Conservation (phyloP, 2,888 invertebrate genomes). For the Orthonychiurus folsomi region DNA sequence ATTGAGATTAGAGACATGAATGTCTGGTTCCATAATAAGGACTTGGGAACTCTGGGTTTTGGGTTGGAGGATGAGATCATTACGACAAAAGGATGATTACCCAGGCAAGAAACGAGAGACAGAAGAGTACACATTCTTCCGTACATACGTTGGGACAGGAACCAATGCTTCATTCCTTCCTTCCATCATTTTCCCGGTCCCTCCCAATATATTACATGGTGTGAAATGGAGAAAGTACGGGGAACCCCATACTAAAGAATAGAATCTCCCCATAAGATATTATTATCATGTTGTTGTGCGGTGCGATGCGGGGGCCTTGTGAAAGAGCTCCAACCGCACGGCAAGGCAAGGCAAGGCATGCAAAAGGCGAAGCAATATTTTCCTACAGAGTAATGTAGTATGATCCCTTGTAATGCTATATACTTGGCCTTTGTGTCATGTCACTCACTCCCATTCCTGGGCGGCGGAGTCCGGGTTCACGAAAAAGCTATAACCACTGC, state of each 20-base stretch:
- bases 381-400: too few relatives aligned
- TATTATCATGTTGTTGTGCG: neutral
- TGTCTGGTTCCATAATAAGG: conserved; percentile 21
- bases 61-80: conserved; percentile 23
- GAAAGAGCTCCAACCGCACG: too few relatives aligned
- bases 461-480: neutral
- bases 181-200: neutral
- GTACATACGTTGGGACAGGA: neutral
- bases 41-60: conserved; percentile 14
- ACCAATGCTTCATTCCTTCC: neutral
- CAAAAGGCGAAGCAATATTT: too few relatives aligned
- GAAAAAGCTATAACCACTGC: neutral
- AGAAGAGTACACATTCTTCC: neutral
- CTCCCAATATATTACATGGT: too few relatives aligned
- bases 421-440: neutral
- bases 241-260: neutral
- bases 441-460: neutral
- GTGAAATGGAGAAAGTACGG: neutral
- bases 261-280: neutral
- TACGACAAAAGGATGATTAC: conserved; percentile 24
- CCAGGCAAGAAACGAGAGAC: conserved; percentile 10
- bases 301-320: too few relatives aligned
- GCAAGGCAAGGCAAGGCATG: too few relatives aligned
- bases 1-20: conserved; percentile 35
- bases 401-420: neutral